A percentile compares a stretch with the other conserved stretches of the same genome.
Conservation (phyloP, 2,888 invertebrate genomes). For the Plagiodera versicolora region DNA sequence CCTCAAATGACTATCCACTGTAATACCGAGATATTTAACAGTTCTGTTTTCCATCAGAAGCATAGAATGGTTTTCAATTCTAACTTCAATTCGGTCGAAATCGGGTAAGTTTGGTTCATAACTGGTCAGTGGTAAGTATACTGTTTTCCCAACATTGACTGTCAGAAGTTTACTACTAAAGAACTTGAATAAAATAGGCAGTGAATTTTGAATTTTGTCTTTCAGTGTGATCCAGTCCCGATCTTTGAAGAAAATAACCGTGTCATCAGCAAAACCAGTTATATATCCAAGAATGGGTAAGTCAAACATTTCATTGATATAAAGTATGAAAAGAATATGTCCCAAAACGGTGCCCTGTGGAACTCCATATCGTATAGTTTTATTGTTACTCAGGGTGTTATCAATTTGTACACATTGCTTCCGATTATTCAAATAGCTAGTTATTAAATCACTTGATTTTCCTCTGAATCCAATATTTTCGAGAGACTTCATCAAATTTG, state of each 20-base stretch:
- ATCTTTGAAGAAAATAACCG: too few relatives aligned
- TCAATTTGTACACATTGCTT: conserved; percentile 11
- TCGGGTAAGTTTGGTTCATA: conserved; percentile 9
- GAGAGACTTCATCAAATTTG: conserved; percentile 8
- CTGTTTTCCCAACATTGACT: conserved; percentile 8
- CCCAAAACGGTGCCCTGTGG: conserved; percentile 1
- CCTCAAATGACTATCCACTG: conserved; percentile 5
- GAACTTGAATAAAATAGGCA: background rate
- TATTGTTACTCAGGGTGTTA: conserved; percentile 4
- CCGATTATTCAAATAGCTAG: conserved; percentile 5
- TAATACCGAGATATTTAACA: conserved; percentile 9
- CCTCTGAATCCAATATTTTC: conserved; percentile 14
- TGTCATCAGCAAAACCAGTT: too few relatives aligned
- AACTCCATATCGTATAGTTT: conserved; percentile 9
- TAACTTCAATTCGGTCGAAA: conserved; percentile 5
- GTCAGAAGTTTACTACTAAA: conserved; percentile 7
- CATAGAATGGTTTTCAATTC: conserved; percentile 2
- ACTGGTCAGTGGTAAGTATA: conserved; percentile 6
- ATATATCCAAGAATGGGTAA: conserved; percentile 5
- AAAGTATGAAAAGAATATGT: conserved; percentile 2
- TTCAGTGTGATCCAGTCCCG: conserved; percentile 8
- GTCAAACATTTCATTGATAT: conserved; percentile 7
- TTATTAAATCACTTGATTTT: background rate
- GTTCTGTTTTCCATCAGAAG: conserved; percentile 2
- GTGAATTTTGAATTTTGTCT: conserved; percentile 9